phyloP scores from a whole-genome alignment of 2,797 vertebrate species.

The Onychomys torridus region DNA sequence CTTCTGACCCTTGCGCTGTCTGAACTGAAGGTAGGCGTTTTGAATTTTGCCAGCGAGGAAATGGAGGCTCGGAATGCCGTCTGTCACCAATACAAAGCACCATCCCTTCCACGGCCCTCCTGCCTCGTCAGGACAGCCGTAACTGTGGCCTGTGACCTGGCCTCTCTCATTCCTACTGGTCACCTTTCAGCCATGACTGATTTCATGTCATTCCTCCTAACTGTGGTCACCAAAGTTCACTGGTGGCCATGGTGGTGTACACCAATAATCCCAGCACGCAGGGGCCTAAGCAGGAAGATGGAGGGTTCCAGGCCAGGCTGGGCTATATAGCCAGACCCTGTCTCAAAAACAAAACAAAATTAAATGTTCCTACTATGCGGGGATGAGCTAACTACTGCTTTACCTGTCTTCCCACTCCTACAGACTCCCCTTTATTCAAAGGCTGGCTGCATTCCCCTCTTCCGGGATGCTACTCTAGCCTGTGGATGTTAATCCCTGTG shows the following conservation, averaged over 20 bases:
- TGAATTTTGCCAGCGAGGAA: background rate
- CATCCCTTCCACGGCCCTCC: background rate
- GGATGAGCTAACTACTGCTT: background rate
- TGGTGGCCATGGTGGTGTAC: no score
- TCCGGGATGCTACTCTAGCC: background rate
- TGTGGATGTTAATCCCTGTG: background rate
- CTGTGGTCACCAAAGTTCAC: background rate
- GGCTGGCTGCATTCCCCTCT: fast-evolving
- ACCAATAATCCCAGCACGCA: background rate
- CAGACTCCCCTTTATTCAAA: background rate
- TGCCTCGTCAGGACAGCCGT: background rate
- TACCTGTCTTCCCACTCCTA: background rate
- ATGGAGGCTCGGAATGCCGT: background rate
- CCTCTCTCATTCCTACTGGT: background rate
- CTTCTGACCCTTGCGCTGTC: background rate
- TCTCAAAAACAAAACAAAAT: conserved; percentile 11
- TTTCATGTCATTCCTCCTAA: background rate
- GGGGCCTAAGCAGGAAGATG: background rate
- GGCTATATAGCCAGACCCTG: background rate
- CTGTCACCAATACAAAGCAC: fast-evolving
- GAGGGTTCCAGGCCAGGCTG: background rate
- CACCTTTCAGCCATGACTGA: background rate
- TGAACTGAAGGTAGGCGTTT: background rate
- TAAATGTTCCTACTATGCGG: background rate
- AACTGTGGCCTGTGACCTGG: background rate